phyloP scores from a whole-genome alignment of 2,888 invertebrate genomes.

The Polylopha cassiicola region DNA sequence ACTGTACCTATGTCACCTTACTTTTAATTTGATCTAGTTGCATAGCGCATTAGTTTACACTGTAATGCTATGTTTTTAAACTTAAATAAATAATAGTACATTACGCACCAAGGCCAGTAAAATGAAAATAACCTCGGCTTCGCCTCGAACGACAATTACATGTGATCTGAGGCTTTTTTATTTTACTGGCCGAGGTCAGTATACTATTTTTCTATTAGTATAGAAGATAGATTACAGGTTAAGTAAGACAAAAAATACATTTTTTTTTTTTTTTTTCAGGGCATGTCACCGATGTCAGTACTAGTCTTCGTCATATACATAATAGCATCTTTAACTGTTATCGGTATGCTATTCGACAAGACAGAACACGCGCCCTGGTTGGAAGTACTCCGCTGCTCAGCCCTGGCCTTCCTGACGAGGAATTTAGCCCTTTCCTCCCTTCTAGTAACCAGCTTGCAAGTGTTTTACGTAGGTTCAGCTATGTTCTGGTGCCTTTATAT shows the following conservation, averaged over 20 bases:
- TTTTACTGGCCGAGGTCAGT: no score
- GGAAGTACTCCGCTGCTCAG: slow-evolving; percentile 81
- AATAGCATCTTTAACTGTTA: slow-evolving; percentile 80
- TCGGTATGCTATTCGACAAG: slow-evolving; percentile 85
- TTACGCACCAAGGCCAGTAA: no score
- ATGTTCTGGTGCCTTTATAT: slow-evolving; percentile 81
- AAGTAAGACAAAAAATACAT: neutral
- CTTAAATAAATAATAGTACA: no score
- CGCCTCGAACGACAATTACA: no score
- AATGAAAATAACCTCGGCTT: no score
- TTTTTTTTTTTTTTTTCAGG: slow-evolving; percentile 66
- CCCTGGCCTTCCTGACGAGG: slow-evolving; percentile 72
- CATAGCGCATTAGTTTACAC: no score
- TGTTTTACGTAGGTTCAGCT: slow-evolving; percentile 78
- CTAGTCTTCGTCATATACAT: slow-evolving; percentile 79
- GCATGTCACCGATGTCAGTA: slow-evolving; percentile 77
- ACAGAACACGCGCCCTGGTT: slow-evolving; percentile 77
- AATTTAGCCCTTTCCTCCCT: slow-evolving; percentile 54
- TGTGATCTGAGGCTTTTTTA: no score
- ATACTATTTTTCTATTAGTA: no score
- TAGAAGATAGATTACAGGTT: no score
- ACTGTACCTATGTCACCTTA: no score
- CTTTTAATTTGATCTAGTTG: no score
- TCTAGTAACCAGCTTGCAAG: slow-evolving; percentile 65
- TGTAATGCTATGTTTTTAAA: no score